Evolutionary conservation across 2,797 vertebrate species (phyloP).

Genomic region (Clamator glandarius): DNA sequence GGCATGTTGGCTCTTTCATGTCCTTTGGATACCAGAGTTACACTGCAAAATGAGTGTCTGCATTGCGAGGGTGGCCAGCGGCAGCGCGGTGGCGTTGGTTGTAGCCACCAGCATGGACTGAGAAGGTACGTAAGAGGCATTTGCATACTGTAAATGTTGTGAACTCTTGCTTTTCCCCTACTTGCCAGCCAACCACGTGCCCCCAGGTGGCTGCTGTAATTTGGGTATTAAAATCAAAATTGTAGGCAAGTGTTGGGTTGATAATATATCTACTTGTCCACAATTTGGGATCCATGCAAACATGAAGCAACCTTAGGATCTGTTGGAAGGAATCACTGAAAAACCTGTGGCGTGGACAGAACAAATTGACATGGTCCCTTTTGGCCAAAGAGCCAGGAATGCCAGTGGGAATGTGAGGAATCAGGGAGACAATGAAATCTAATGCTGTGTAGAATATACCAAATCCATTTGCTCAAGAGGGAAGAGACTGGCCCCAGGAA

Average conservation of each 20-base stretch:
- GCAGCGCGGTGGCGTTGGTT: neutral
- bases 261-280: neutral
- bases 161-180: neutral
- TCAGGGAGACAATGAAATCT: neutral
- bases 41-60: neutral
- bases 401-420: neutral
- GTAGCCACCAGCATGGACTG: neutral
- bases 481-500: neutral
- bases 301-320: neutral
- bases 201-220: neutral
- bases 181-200: neutral
- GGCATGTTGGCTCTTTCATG: neutral
- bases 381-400: neutral
- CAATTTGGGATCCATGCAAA: neutral
- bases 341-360: neutral
- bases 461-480: neutral
- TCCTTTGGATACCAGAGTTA: neutral
- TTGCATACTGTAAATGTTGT: neutral
- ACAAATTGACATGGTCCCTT: accelerated
- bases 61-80: neutral
- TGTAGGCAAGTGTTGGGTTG: neutral
- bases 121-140: neutral
- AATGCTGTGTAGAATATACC: neutral
- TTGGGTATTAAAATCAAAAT: neutral
- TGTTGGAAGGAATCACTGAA: neutral